Evolutionary conservation across 1,140 invertebrate genomes (phyloP).

Genomic region (Drosophila watanabei): DNA sequence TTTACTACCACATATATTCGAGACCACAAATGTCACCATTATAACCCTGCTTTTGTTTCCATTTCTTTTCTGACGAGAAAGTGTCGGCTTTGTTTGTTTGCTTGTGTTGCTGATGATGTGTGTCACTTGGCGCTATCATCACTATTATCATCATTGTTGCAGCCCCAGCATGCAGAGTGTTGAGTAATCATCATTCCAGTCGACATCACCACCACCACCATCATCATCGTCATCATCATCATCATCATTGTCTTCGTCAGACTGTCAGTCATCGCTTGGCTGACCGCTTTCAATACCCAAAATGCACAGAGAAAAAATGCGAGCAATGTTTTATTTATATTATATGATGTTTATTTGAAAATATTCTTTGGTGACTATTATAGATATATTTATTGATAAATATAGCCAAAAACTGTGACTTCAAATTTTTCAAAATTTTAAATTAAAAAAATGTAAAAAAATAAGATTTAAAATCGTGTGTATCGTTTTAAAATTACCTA

Average conservation of each 20-base stretch:
- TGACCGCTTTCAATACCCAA: conserved; percentile 37
- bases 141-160: conserved; percentile 33
- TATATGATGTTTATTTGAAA: no score
- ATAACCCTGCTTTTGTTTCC: conserved; percentile 1
- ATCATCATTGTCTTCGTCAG: conserved; percentile 5
- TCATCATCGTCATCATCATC: conserved; percentile 21
- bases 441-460: no score
- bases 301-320: conserved; percentile 13
- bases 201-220: conserved; percentile 31
- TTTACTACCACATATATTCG: background rate
- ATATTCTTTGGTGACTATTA: no score
- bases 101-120: conserved; percentile 21
- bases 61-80: conserved; percentile 13
- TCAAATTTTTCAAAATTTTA: no score
- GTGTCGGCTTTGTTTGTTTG: conserved; percentile 40
- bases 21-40: background rate
- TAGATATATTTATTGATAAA: no score
- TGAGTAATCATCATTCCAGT: conserved; percentile 53
- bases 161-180: conserved; percentile 39
- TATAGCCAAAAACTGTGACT: no score
- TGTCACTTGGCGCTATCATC: conserved; percentile 52
- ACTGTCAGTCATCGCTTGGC: conserved; percentile 16
- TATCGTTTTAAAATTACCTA: no score
- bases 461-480: no score
- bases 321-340: no score